Base-by-base conservation (phyloP, 2,888 invertebrate genomes). In the Gymnocheta viridis region DNA sequence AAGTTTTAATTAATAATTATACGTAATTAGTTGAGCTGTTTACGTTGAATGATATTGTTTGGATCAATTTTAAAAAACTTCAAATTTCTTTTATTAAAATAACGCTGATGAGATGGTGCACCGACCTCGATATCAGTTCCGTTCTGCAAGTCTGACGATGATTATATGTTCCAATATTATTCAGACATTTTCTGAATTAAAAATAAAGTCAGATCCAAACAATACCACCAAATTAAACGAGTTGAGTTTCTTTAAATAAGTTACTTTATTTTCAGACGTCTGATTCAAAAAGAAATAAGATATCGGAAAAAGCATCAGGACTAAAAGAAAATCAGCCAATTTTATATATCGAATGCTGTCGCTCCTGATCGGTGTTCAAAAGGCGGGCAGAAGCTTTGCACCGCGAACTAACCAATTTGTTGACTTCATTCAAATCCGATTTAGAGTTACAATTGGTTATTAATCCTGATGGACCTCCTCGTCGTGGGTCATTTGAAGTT, bases 351-450 rank as follows among this genome's bases (percentile, higher is more conserved):
- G 91, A 91, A 74, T 91, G 91, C 81, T 91, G 91, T 51, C 89
- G 90, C n/a, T 90, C 90, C 82, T 91, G 91, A 90, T 88, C 88
- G 58, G 91, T 91, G 19, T 91, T 91, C 83, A 89, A 89, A 66
- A 88, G 90, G 51, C 91, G 91, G 77, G 91, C 91, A 62, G 86
- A 88, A 74, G 89, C 89, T 72, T 85, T 91, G 77, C 89, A 91
- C 64, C 86, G 86, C 12, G 87, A 88, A n/a, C 9, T 85, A 2
- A 70, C 85, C 27, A 85, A 87, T 41, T 85, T 87, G 19, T 66
- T 91, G 29, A 86, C 82, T 10, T 60, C 83, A 29, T 51, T 87
- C 2, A 87, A 88, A 51, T 85, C 89, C 1, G 78, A 83, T 41
- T 78, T 86, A 7, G 66, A 89, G 12, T 87, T 90, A 2, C 90